Conservation (phyloP, 2,797 vertebrate species). For the Schizopygopsis malacanthus region DNA sequence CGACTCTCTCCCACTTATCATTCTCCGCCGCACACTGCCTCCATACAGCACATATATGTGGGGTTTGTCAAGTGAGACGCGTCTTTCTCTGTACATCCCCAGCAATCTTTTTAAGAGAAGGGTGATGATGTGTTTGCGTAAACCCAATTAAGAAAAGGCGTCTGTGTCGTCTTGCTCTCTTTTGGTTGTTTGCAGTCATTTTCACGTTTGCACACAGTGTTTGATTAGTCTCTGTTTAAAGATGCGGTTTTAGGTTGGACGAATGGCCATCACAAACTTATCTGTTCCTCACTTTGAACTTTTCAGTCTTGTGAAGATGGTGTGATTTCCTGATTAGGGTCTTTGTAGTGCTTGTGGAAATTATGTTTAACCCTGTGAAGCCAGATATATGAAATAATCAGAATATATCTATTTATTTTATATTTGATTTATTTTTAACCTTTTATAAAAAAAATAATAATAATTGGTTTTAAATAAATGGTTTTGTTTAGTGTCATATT, state of each 20-base stretch:
- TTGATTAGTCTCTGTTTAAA: slow-evolving; percentile 6
- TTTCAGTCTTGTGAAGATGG: not conserved
- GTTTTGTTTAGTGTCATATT: not conserved
- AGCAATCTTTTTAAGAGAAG: slow-evolving; percentile 3
- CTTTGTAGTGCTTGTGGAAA: slow-evolving; percentile 1
- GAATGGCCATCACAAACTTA: not conserved
- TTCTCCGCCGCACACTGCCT: slow-evolving; percentile 47
- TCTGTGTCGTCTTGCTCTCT: not conserved
- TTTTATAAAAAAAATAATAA: not conserved
- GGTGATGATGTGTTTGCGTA: slow-evolving; percentile 26
- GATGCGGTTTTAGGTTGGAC: slow-evolving; percentile 38
- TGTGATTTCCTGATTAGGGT: not conserved
- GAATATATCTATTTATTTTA: not conserved
- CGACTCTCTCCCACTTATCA: slow-evolving; percentile 55
- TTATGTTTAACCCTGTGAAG: not conserved
- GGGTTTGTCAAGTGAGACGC: slow-evolving; percentile 23
- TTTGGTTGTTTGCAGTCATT: slow-evolving; percentile 24
- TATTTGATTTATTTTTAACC: not conserved
- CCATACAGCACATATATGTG: slow-evolving; percentile 54
- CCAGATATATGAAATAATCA: not conserved
- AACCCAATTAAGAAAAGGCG: slow-evolving; percentile 21
- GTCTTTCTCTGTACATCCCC: slow-evolving; percentile 8
- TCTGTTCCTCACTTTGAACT: not conserved
- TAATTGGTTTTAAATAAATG: not conserved
- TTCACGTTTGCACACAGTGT: slow-evolving; percentile 58